Conservation (phyloP, 2,797 vertebrate genomes). For the Distichodus sexfasciatus region DNA sequence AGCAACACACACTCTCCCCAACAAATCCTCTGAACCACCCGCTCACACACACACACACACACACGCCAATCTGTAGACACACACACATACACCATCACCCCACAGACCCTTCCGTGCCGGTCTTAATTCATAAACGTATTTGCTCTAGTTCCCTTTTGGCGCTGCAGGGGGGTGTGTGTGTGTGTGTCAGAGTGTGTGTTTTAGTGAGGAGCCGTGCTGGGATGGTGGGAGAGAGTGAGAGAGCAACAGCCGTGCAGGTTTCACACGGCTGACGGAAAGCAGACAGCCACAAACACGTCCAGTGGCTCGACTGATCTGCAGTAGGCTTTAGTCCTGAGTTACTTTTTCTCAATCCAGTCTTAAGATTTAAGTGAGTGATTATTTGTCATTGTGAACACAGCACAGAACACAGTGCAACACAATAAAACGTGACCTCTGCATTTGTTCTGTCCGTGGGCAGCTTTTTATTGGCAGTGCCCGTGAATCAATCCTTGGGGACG, state of each 20-base stretch:
- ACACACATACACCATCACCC: slow-evolving; percentile 69
- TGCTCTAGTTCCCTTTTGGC: slow-evolving; percentile 93
- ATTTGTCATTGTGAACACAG: no score
- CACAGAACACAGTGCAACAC: no score
- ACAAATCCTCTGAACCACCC: slow-evolving; percentile 50
- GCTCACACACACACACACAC: slow-evolving; percentile 74
- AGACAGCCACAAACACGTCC: slow-evolving; percentile 80
- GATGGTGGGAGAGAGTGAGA: slow-evolving; percentile 82
- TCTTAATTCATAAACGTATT: slow-evolving; percentile 98
- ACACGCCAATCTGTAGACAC: slow-evolving; percentile 34
- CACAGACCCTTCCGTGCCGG: slow-evolving; percentile 57
- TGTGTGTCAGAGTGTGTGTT: slow-evolving; percentile 48
- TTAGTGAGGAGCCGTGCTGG: slow-evolving; percentile 63
- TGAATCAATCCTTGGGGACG: no score
- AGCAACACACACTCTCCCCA: slow-evolving; percentile 71
- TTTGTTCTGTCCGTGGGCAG: no score
- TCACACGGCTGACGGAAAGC: slow-evolving; percentile 75
- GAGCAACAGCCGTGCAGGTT: slow-evolving; percentile 80
- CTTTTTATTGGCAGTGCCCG: no score
- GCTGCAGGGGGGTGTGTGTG: slow-evolving; percentile 82
- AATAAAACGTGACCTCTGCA: no score
- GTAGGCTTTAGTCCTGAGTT: no score
- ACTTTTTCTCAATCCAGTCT: no score
- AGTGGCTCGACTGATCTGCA: no score
- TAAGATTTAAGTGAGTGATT: no score